Conservation (phyloP, 2,888 invertebrate species). For the Erebia aethiops region DNA sequence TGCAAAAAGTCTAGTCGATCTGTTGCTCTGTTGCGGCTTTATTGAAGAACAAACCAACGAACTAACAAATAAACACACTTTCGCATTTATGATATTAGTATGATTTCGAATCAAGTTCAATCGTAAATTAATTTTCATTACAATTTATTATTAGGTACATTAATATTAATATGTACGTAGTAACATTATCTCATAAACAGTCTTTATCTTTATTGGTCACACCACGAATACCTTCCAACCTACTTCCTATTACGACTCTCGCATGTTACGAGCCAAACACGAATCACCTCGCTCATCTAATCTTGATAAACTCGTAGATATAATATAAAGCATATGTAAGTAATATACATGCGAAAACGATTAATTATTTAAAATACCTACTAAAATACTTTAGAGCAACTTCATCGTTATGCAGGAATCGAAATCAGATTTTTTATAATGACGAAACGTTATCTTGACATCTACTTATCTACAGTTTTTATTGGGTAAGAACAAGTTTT, state of each 20-base stretch:
- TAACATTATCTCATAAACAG: neutral
- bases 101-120: too few relatives aligned
- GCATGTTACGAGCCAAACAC: neutral
- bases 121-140: too few relatives aligned
- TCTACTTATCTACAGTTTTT: neutral
- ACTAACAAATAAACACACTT: too few relatives aligned
- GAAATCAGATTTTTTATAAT: neutral
- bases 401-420: neutral
- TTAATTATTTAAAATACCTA: neutral
- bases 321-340: neutral
- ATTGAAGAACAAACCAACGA: too few relatives aligned
- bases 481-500: neutral
- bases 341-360: neutral
- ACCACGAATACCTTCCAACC: neutral
- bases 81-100: too few relatives aligned
- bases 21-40: too few relatives aligned
- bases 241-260: neutral
- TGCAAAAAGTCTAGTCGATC: too few relatives aligned
- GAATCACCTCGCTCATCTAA: neutral
- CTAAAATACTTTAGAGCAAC: neutral
- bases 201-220: slow-evolving; percentile 12
- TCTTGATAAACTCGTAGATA: too few relatives aligned
- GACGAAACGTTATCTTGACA: neutral
- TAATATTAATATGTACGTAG: too few relatives aligned
- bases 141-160: too few relatives aligned